phyloP scores from a whole-genome alignment of 1,140 invertebrate species.

The Drosophila subobscura region DNA sequence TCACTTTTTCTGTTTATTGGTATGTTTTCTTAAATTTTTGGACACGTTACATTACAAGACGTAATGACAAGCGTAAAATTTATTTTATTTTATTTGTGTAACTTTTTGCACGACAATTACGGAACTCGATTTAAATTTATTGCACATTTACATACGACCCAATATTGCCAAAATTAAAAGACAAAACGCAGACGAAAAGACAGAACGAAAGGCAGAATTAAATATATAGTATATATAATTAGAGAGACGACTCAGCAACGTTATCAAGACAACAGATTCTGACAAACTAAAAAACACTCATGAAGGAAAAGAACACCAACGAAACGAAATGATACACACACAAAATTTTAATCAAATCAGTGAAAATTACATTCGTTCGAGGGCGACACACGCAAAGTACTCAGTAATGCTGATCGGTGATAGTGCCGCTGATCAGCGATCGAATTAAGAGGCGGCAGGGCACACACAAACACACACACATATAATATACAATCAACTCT shows the following conservation, averaged over 20 bases:
- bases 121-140: constrained; percentile 37
- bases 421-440: constrained; percentile 46
- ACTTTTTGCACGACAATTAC: constrained; percentile 57
- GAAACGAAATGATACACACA: constrained; percentile 15
- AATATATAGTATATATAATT: constrained; percentile 46
- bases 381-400: constrained; percentile 8
- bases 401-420: constrained; percentile 18
- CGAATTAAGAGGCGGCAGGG: constrained; percentile 62
- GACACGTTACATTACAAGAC: constrained; percentile 67
- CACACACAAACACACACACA: not conserved
- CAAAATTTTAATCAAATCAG: constrained; percentile 36
- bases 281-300: constrained; percentile 72
- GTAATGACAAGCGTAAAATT: constrained; percentile 74
- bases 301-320: constrained; percentile 2
- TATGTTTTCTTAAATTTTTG: constrained; percentile 28
- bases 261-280: constrained; percentile 84
- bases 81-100: constrained; percentile 19
- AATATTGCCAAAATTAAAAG: constrained; percentile 36
- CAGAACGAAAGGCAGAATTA: constrained; percentile 47
- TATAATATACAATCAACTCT: not conserved
- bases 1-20: constrained; percentile 33
- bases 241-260: constrained; percentile 66
- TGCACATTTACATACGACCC: constrained; percentile 16
- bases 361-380: constrained; percentile 30
- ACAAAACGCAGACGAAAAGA: constrained; percentile 66